Base-by-base conservation (phyloP, 2,888 invertebrate species). In the Lithophane leautieri region DNA sequence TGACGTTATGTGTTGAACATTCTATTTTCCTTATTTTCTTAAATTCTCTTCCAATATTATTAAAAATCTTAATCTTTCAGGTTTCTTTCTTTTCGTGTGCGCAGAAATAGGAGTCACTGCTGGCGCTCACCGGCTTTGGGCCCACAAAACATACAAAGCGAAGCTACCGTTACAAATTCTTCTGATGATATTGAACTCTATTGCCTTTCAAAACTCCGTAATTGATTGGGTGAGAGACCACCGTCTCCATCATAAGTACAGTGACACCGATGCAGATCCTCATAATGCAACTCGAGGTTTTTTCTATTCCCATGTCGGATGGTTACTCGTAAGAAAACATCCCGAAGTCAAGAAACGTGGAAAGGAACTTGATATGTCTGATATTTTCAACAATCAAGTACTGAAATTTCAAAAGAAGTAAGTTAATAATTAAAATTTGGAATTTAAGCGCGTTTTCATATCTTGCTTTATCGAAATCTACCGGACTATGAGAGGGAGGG, bases 271-370 rank as follows among this genome's bases (percentile, higher is more conserved):
- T 52, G 91, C 90, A 1, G 92, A 92, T 91, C 98, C 98, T 0
- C 98, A 98, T 90, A 98, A 98, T 89, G 97, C 98, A 0, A 97
- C 89, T 14, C 95, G 98, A 69, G 98, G 98, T 4, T 98, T 98
- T 93, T 98, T 98, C 96, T 98, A 98, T 92, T 97, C 98, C 0
- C 98, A 98, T 91, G 96, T 98, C 70, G 98, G 98, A n/a, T 98
- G 98, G 98, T 93, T 98, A 58, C 90, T 98, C 70, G 97, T 97
- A 82, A 97, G 97, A 76, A 98, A 98, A 92, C 98, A 98, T 89
- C 97, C 98, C 0, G 97, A 98, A 77, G 98, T 98, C 22, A 97
- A 95, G 84, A 95, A 93, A 52, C 97, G 97, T 89, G 98, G 98
- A 70, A 97, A 97, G 84, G 94, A 95, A 56, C 95, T 98, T 70